Evolutionary conservation across 2,888 invertebrate species (phyloP).

Genomic region (Spicauda simplicius): DNA sequence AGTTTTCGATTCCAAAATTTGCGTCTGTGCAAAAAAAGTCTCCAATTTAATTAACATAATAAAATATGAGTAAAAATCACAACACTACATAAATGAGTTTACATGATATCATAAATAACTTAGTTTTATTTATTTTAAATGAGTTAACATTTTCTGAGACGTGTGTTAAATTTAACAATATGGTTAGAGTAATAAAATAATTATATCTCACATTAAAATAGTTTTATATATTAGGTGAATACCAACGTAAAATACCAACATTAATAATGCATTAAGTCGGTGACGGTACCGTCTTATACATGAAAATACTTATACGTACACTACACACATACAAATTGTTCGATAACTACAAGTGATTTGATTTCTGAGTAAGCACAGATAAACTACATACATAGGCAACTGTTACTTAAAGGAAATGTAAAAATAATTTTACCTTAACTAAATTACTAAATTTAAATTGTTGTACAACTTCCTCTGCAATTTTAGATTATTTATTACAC

Average conservation of each 20-base stretch:
- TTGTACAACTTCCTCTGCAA: no score
- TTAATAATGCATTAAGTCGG: not conserved
- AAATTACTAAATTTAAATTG: no score
- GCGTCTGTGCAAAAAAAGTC: no score
- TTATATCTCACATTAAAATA: not conserved
- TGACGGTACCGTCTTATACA: not conserved
- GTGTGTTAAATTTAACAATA: no score
- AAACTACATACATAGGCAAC: not conserved
- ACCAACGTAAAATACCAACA: not conserved
- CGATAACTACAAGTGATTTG: not conserved
- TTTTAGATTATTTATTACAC: not conserved
- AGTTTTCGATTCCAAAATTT: no score
- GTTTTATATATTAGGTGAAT: not conserved
- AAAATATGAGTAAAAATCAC: no score
- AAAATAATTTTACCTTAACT: not conserved
- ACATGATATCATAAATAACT: no score
- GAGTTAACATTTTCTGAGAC: no score
- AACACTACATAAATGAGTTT: no score
- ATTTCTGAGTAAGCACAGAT: not conserved
- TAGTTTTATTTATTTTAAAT: no score
- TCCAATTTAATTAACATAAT: no score
- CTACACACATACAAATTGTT: not conserved
- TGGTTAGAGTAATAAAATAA: not conserved
- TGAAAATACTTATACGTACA: no score
- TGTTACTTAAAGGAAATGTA: not conserved